Base-by-base conservation (phyloP, 2,113 vertebrate species). In the Carettochelys insculpta region DNA sequence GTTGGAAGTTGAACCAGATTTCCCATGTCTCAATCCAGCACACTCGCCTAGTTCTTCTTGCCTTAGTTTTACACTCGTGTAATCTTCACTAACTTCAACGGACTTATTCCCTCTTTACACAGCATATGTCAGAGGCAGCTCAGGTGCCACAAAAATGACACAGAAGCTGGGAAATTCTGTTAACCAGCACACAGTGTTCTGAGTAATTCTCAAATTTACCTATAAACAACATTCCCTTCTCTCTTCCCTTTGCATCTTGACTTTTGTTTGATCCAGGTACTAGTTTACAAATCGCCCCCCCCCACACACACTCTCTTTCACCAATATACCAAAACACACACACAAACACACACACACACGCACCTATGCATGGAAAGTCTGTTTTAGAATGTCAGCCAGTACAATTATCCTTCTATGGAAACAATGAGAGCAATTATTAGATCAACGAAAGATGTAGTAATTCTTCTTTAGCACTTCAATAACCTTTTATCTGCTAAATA, bases 401-500 rank as follows among this genome's bases (percentile, higher is more conserved):
- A 90, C 38, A 96, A 91, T 94, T 92, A 95, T 78, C 86, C 82
- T 77, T 94, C 93, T 93, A 90, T 54, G 31, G 58, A 84, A 94
- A 94, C 93, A 97, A 96, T 61, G 85, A 91, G 58, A 91, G 85
- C 92, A 95, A 96, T 97, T 95, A 95, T 34, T 84, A 93, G 91
- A 92, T 96, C 84, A 94, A 48, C 91, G 88, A 34, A 4, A 94
- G 56, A 76, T 5, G 25, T 75, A 68, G 25, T 95, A 96, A 95
- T 95, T 97, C 96, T 97, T 96, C 80, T 86, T 94, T 97, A 97
- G 91, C 86, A 93, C 93, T 95, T 89, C 54, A 97, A 94, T 90
- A 96, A 97, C 90, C 96, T 97, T 97, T 91, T 82, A 92, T 80
- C 94, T 97, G 93, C 95, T 96, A 96, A 96, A 97, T 94, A 97